These are phyloP conservation scores for Manacus vitellinus DNA, from an alignment of 2,113 vertebrate species.

Conservation along the genomic window DNA sequence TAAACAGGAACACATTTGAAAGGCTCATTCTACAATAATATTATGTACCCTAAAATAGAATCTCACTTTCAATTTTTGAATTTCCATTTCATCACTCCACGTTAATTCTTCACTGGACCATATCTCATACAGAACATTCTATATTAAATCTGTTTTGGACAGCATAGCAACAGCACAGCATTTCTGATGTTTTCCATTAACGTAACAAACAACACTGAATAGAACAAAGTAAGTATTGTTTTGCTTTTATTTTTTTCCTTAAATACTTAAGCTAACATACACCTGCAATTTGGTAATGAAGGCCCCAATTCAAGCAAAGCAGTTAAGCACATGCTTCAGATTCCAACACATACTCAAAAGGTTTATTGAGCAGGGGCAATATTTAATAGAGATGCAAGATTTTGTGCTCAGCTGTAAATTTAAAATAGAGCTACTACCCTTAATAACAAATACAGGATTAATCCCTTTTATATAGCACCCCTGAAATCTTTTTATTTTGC, in stretches of 20 bases:
- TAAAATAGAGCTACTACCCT: background rate
- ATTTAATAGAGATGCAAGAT: background rate
- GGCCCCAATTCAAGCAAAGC: conserved; percentile 45
- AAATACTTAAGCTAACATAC: conserved; percentile 30
- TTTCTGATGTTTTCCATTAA: conserved; percentile 32
- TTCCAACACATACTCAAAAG: conserved; percentile 56
- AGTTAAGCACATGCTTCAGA: conserved; percentile 43
- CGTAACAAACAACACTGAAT: background rate
- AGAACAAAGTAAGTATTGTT: conserved; percentile 38
- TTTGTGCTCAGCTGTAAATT: background rate
- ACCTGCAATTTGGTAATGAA: conserved; percentile 51
- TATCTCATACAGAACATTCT: background rate
- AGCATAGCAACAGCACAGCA: background rate
- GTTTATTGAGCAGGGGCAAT: conserved; percentile 24
- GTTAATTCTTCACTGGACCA: background rate
- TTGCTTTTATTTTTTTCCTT: background rate
- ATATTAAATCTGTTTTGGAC: background rate
- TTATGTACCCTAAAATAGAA: background rate
- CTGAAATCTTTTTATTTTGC: background rate
- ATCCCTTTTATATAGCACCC: background rate
- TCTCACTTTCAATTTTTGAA: background rate
- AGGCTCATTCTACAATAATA: background rate
- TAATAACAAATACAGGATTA: background rate
- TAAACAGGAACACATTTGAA: background rate
- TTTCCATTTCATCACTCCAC: background rate